phyloP scores from a whole-genome alignment of 2,113 vertebrate species.

The Cynocephalus volans region DNA sequence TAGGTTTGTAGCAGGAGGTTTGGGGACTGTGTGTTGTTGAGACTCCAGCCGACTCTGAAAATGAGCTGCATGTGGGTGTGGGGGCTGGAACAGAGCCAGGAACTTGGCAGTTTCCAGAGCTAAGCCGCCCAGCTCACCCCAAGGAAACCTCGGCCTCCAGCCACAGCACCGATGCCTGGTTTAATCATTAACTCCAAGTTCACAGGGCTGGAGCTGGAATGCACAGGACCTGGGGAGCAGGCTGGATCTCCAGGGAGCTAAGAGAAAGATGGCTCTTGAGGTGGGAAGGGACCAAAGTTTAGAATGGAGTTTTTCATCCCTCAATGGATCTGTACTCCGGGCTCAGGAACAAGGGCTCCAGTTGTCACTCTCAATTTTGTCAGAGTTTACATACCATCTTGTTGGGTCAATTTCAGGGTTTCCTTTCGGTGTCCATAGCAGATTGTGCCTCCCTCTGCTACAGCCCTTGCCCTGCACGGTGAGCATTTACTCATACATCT shows the following conservation, averaged over 20 bases:
- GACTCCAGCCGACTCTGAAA: neutral
- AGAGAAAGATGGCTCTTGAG: conserved; percentile 60
- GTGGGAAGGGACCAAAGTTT: conserved; percentile 43
- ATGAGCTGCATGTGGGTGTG: neutral
- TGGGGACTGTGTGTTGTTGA: neutral
- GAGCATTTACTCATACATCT: neutral
- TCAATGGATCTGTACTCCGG: neutral
- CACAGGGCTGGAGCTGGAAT: conserved; percentile 78
- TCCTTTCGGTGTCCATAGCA: neutral
- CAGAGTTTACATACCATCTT: neutral
- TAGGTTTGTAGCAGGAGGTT: neutral
- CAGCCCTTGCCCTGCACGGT: neutral
- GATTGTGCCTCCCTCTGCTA: neutral
- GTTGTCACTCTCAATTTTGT: neutral
- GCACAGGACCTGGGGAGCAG: conserved; percentile 70
- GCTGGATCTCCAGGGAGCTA: conserved; percentile 42
- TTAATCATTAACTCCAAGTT: conserved; percentile 84
- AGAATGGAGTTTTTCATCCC: neutral
- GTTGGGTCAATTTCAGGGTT: conserved; percentile 20
- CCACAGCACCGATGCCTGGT: neutral
- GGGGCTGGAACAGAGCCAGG: conserved; percentile 64
- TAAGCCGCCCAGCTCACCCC: conserved; percentile 61
- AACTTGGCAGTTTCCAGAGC: conserved; percentile 70
- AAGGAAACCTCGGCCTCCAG: conserved; percentile 68
- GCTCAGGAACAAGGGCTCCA: neutral